These are phyloP conservation scores for Ostrea denselamellosa DNA, from an alignment of 1,140 invertebrate genomes.

Conservation along the genomic window DNA sequence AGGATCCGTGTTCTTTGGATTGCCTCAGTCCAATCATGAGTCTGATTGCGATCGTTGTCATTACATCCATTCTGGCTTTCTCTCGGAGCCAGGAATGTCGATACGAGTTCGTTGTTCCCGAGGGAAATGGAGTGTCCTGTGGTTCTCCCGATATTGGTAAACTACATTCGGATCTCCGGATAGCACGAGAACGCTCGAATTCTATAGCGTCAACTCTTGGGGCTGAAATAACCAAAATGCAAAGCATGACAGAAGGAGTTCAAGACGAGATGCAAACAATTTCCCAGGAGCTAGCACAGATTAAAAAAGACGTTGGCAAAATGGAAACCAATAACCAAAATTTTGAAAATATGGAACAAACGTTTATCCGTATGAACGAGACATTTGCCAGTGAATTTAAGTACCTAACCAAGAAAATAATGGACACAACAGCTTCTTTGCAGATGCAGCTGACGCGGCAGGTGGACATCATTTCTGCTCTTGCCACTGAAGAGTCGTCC, in stretches of 20 bases:
- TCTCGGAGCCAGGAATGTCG: neutral
- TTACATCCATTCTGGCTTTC: neutral
- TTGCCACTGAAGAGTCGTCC: neutral
- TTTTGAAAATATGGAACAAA: neutral
- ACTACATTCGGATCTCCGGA: neutral
- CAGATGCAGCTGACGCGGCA: conserved; percentile 6
- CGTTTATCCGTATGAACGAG: neutral
- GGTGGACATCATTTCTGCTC: neutral
- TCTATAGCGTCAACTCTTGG: neutral
- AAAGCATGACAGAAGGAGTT: neutral
- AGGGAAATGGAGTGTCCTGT: conserved; percentile 6
- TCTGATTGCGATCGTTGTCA: neutral
- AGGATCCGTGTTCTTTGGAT: neutral
- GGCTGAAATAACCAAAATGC: conserved; percentile 1
- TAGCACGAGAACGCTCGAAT: neutral
- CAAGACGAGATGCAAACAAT: conserved; percentile 10
- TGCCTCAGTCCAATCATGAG: neutral
- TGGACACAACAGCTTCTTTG: neutral
- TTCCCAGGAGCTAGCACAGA: neutral
- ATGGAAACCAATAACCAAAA: neutral
- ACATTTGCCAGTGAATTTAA: neutral
- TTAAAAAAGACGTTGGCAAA: neutral
- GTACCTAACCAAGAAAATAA: conserved; percentile 1
- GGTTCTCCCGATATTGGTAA: neutral
- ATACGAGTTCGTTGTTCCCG: conserved; percentile 16